Conservation (phyloP, 2,888 invertebrate species). For the Temnothorax unifasciatus region DNA sequence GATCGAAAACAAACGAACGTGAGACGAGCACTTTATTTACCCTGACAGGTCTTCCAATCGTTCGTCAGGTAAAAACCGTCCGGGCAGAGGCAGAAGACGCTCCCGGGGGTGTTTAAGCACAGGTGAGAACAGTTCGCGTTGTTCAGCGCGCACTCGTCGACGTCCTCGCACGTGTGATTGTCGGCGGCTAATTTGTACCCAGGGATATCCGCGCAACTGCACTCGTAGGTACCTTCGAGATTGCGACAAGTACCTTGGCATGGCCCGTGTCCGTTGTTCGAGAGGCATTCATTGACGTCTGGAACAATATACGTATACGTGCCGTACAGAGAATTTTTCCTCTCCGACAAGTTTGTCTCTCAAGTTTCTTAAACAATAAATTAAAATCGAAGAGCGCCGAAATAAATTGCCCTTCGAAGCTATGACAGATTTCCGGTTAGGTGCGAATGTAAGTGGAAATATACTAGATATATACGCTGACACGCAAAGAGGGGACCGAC, state of each 20-base stretch:
- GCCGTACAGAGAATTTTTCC: neutral
- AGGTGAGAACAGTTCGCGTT: constrained; percentile 88
- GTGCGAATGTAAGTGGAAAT: neutral
- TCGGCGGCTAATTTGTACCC: constrained; percentile 88
- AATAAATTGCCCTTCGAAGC: neutral
- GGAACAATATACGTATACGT: constrained; percentile 60
- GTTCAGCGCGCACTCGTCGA: constrained; percentile 87
- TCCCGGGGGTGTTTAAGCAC: constrained; percentile 88
- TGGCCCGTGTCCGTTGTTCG: constrained; percentile 89
- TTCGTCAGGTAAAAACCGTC: constrained; percentile 80
- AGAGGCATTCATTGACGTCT: constrained; percentile 89
- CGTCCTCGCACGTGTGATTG: constrained; percentile 88
- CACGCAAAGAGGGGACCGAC: neutral
- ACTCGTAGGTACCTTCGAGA: constrained; percentile 88
- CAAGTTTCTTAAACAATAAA: neutral
- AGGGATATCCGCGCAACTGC: constrained; percentile 88
- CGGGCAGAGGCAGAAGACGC: constrained; percentile 83
- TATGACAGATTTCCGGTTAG: neutral
- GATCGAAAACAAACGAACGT: neutral
- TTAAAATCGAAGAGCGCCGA: neutral
- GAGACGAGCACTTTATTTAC: constrained; percentile 69
- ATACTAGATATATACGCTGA: neutral
- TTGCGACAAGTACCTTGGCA: constrained; percentile 90
- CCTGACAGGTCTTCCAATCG: constrained; percentile 83
- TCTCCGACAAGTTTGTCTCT: neutral